Evolutionary conservation across 2,113 vertebrate genomes (phyloP).

Genomic region (Mobula birostris): DNA sequence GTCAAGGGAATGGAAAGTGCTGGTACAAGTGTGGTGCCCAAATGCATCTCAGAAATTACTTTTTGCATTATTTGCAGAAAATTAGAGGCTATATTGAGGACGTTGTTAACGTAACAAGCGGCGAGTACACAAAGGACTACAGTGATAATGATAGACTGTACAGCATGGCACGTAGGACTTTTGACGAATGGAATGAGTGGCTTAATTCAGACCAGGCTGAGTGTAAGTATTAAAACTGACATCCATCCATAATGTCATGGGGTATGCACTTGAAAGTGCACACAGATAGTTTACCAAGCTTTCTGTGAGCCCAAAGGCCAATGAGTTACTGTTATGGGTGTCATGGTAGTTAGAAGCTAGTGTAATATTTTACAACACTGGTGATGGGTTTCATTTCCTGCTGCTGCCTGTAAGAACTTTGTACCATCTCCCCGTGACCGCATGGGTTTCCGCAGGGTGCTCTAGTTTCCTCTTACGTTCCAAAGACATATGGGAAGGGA

Average conservation of each 20-base stretch:
- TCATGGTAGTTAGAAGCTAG: no score
- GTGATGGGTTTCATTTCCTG: no score
- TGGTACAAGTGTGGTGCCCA: background rate
- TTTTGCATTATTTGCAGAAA: background rate
- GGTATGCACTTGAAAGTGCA: background rate
- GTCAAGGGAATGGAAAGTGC: background rate
- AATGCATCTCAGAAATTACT: background rate
- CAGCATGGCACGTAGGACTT: background rate
- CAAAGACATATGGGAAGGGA: background rate
- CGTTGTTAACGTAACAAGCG: background rate
- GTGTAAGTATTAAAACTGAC: background rate
- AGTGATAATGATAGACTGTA: background rate
- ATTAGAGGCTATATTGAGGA: background rate
- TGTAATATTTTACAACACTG: no score
- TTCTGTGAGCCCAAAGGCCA: no score
- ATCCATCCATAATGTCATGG: background rate
- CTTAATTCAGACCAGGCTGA: background rate
- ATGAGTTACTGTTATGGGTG: no score
- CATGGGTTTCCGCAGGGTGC: no score
- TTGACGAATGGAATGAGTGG: background rate
- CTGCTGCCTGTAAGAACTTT: no score
- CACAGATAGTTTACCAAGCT: background rate
- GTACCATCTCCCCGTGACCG: no score
- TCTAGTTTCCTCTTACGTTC: background rate
- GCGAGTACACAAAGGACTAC: conserved; percentile 9